Percentiles rank a stretch among this genome's conserved stretches.
These are phyloP conservation scores for Drosophila navojoa DNA, from an alignment of 1,140 invertebrate genomes.

Conservation along the genomic window DNA sequence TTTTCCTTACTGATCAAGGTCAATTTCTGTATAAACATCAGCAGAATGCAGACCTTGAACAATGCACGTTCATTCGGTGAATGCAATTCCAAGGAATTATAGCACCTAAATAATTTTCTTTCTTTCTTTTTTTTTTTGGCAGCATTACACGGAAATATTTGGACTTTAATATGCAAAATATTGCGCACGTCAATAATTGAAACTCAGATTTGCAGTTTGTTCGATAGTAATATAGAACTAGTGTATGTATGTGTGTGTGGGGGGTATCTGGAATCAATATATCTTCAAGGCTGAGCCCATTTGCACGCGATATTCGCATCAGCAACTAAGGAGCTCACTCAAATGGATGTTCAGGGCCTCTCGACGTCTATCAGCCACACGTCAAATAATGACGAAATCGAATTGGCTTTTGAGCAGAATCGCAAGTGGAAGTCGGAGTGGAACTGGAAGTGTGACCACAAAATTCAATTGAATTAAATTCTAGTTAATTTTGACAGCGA, in stretches of 20 bases:
- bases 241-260: not conserved
- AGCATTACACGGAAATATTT: conserved; percentile 47
- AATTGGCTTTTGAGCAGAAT: conserved; percentile 36
- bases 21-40: conserved; percentile 19
- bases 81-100: conserved; percentile 29
- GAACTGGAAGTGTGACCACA: conserved; percentile 70
- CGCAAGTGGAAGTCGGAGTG: conserved; percentile 13
- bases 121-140: conserved; percentile 11
- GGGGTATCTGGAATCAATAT: conserved; percentile 36
- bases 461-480: conserved; percentile 74
- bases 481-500: conserved; percentile 51
- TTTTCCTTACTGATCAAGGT: conserved; percentile 24
- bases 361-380: conserved; percentile 6
- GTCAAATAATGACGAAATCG: conserved; percentile 62
- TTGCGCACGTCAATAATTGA: conserved; percentile 29
- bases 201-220: conserved; percentile 13
- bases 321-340: not conserved
- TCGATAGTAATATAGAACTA: not conserved
- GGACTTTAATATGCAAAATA: conserved; percentile 42
- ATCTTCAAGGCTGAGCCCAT: conserved; percentile 51
- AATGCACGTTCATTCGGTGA: conserved; percentile 3
- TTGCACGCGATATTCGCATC: conserved; percentile 71
- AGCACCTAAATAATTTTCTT: conserved; percentile 5
- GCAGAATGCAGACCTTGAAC: conserved; percentile 15
- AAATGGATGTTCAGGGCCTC: conserved; percentile 29